Evolutionary conservation across 1,140 invertebrate genomes (phyloP), one percentile per base, ranked within the genome.

Genomic region (Tribolium castaneum): DNA sequence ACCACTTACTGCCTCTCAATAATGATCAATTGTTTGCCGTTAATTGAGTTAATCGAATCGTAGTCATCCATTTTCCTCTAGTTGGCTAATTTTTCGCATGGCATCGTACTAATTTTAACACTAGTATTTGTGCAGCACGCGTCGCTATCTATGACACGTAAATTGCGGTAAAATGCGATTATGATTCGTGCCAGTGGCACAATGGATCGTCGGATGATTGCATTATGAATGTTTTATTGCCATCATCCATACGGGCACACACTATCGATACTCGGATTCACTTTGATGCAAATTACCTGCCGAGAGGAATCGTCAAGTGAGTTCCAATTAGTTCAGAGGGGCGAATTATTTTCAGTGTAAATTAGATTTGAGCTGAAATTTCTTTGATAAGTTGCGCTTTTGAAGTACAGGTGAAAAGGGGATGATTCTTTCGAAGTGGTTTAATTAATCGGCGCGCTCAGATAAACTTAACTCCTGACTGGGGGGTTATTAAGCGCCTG

Each of bases 141-240:
- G n/a, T 45, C 39, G 2, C 39, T 66, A 66, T 39, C 59, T 35
- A 35, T 66, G 59, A 35, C 59, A 66, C 30, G 59, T 66, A 66
- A 66, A 66, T 66, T 66, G 30, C 22, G 59, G 59, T 66, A 35
- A 66, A 66, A 66, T 66, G 59, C 12, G 30, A 66, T 66, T 66
- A 66, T 25, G 10, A 10, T 22, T 66, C 59, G 59, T 35, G 59
- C 30, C 30, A 66, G 9, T 12, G 30, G 59, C 59, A 35, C 10
- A 35, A 66, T 66, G 59, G 59, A 66, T 66, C 34, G 30, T 66
- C 30, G 59, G 34, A 35, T 66, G 59, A 66, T 66, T 66, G 25
- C 59, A 35, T 66, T 66, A 66, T 66, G 25, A 14, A 9, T n/a
- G 30, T 66, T 66, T 66, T 66, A 66, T 66, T 35, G 59, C 39